Conservation (phyloP, 2,888 invertebrate species). For the Cosmorhoe ocellata region DNA sequence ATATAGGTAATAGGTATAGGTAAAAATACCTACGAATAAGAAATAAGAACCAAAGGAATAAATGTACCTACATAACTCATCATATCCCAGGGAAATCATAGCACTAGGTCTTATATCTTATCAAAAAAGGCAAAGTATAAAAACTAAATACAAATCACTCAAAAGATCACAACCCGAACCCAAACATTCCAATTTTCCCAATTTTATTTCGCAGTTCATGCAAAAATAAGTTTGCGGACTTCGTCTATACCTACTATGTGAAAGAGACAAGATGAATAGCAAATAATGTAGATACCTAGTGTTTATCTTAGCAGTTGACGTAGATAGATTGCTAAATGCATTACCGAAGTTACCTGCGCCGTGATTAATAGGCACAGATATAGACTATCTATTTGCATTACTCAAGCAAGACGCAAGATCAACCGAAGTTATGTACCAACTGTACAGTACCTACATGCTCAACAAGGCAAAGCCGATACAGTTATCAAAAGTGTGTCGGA, state of each 20-base stretch:
- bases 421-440: too few species aligned
- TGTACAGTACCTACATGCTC: not conserved
- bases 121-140: too few species aligned
- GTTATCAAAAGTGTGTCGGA: conserved; percentile 25
- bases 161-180: conserved; percentile 2
- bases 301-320: conserved; percentile 27
- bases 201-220: conserved; percentile 9
- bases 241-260: conserved; percentile 11
- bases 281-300: conserved; percentile 24
- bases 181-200: conserved; percentile 1
- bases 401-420: not conserved
- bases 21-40: too few species aligned
- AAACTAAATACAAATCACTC: not conserved
- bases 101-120: too few species aligned
- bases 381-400: not conserved
- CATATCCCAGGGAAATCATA: too few species aligned
- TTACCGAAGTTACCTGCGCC: conserved; percentile 20
- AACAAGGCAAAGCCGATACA: conserved; percentile 18
- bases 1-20: not conserved
- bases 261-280: conserved; percentile 26
- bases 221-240: conserved; percentile 22
- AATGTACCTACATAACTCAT: too few species aligned
- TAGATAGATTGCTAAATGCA: conserved; percentile 31
- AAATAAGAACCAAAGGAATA: too few species aligned
- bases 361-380: conserved; percentile 6